Evolutionary conservation across 2,888 invertebrate genomes (phyloP).

Genomic region (Lottia scabra): DNA sequence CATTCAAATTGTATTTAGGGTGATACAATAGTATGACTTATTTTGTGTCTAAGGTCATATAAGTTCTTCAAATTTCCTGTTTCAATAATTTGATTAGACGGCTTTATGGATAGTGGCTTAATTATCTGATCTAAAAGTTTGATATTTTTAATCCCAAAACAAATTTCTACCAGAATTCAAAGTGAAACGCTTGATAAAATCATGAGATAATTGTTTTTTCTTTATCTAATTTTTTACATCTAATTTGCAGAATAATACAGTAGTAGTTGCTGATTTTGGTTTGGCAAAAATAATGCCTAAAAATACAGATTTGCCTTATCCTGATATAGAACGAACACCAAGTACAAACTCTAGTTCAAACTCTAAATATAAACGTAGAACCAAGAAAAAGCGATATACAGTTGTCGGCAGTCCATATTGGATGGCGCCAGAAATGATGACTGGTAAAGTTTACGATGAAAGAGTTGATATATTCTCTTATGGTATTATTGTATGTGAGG

Average conservation of each 20-base stretch:
- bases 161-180: too few species aligned
- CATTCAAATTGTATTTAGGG: not conserved
- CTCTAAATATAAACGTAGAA: constrained; percentile 73
- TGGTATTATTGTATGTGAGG: constrained; percentile 95
- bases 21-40: too few species aligned
- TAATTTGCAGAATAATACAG: constrained; percentile 81
- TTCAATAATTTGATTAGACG: too few species aligned
- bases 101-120: too few species aligned
- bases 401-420: constrained; percentile 97
- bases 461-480: constrained; percentile 97
- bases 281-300: constrained; percentile 77
- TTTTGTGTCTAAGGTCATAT: too few species aligned
- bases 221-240: not conserved
- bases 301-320: constrained; percentile 26
- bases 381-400: constrained; percentile 89
- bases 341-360: constrained; percentile 28
- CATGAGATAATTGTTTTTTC: too few species aligned
- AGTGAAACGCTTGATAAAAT: too few species aligned
- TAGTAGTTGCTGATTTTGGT: constrained; percentile 96
- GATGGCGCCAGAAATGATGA: constrained; percentile 99
- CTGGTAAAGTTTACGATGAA: constrained; percentile 94
- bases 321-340: constrained; percentile 14
- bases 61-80: too few species aligned
- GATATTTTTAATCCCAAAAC: too few species aligned
- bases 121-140: too few species aligned